Evolutionary conservation across 2,888 invertebrate genomes (phyloP).

Genomic region (Tinea semifulvella): DNA sequence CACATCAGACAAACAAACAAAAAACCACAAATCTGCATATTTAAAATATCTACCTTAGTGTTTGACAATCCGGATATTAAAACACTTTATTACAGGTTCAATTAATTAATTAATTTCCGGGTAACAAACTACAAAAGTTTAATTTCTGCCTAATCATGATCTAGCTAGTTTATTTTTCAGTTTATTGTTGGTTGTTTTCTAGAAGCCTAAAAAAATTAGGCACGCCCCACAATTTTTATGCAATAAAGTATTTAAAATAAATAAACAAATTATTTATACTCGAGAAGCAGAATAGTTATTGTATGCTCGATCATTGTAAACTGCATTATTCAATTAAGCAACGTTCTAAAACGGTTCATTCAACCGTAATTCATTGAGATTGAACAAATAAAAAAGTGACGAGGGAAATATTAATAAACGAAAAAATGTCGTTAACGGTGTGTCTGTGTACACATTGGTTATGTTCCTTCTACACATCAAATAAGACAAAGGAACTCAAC

Average conservation of each 20-base stretch:
- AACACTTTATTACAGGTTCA: conserved; percentile 1
- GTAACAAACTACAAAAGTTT: conserved; percentile 8
- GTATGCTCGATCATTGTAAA: no score
- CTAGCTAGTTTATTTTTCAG: no score
- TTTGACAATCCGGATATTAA: conserved; percentile 14
- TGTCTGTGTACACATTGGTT: conserved; percentile 4
- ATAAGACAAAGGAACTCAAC: conserved; percentile 8
- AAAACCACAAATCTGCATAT: conserved; percentile 7
- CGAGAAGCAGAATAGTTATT: no score
- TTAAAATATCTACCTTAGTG: conserved; percentile 3
- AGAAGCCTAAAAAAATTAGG: no score
- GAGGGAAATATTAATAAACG: conserved; percentile 1
- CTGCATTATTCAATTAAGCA: neutral
- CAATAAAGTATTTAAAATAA: no score
- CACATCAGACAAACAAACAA: conserved; percentile 21
- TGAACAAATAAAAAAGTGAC: neutral
- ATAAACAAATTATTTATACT: no score
- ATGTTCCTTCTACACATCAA: neutral
- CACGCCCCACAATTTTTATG: no score
- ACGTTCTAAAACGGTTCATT: neutral
- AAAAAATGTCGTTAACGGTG: conserved; percentile 4
- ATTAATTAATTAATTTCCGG: conserved; percentile 7
- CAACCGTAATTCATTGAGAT: neutral
- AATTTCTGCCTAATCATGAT: conserved; percentile 9
- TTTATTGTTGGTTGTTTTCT: no score